These are phyloP conservation scores for Apis cerana DNA, from an alignment of 1,140 invertebrate genomes.

Conservation along the genomic window DNA sequence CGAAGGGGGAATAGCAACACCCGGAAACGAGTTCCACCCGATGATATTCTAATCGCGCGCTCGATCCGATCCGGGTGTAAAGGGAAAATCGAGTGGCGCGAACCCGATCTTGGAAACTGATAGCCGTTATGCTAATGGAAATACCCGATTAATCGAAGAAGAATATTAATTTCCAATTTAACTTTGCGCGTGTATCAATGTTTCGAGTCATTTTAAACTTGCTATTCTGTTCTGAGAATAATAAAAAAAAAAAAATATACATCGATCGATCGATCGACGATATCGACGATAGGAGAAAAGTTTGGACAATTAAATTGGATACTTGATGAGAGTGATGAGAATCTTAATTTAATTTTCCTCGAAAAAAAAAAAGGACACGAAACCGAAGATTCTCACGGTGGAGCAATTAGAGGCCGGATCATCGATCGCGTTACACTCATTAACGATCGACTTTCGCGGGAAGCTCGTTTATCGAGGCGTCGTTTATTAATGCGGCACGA, in stretches of 20 bases:
- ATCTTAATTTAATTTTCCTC: not conserved
- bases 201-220: too few relatives aligned
- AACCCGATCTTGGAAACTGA: conserved; percentile 1
- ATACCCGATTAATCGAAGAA: not conserved
- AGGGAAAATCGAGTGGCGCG: conserved; percentile 15
- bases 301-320: not conserved
- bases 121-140: not conserved
- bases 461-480: conserved; percentile 16
- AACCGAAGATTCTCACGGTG: conserved; percentile 15
- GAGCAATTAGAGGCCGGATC: not conserved
- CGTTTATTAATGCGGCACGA: conserved; percentile 12
- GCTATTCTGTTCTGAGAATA: too few relatives aligned
- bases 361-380: not conserved
- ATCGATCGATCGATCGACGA: too few relatives aligned
- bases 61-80: not conserved
- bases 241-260: too few relatives aligned
- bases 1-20: conserved; percentile 3
- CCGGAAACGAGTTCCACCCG: conserved; percentile 3
- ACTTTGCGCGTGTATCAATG: too few relatives aligned
- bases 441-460: conserved; percentile 24
- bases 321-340: not conserved
- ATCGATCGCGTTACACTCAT: conserved; percentile 19
- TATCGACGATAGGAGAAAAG: not conserved
- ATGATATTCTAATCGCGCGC: conserved; percentile 13
- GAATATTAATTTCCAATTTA: too few relatives aligned